phyloP scores from a whole-genome alignment of 2,797 vertebrate genomes.

The Chloroceryle inda region DNA sequence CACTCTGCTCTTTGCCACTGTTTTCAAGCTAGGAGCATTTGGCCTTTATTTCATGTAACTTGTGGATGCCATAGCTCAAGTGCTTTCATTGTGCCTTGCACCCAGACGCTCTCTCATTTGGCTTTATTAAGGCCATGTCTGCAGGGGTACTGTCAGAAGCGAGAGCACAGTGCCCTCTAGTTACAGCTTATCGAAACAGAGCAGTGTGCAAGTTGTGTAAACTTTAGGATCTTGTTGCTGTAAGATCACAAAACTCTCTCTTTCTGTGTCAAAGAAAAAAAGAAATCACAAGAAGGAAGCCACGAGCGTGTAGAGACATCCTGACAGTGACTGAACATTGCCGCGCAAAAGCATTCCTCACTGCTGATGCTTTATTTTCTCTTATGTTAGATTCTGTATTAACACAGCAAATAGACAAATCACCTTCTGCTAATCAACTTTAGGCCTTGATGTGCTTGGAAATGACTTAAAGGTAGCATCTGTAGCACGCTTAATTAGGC shows the following conservation, averaged over 20 bases:
- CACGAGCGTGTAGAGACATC: neutral
- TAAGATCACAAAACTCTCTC: neutral
- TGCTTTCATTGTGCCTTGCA: slow-evolving; percentile 58
- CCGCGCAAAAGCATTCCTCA: neutral
- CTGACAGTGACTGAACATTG: slow-evolving; percentile 2
- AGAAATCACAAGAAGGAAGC: neutral
- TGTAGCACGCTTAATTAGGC: slow-evolving; percentile 6
- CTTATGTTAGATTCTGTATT: slow-evolving; percentile 18
- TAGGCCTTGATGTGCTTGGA: slow-evolving; percentile 40
- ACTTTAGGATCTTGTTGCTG: neutral
- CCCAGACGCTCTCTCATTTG: neutral
- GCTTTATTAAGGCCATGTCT: slow-evolving; percentile 38
- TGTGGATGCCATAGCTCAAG: slow-evolving; percentile 49
- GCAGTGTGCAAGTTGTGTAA: neutral
- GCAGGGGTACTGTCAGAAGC: slow-evolving; percentile 26
- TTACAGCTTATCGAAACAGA: slow-evolving; percentile 10
- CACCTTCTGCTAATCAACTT: slow-evolving; percentile 18
- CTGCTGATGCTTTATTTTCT: slow-evolving; percentile 13
- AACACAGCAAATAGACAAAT: slow-evolving; percentile 4
- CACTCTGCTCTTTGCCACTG: neutral
- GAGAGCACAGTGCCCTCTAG: slow-evolving; percentile 74
- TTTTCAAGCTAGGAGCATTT: slow-evolving; percentile 55
- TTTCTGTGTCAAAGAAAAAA: neutral
- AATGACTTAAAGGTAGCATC: slow-evolving; percentile 19
- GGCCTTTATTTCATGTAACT: slow-evolving; percentile 65